Percentiles rank a stretch among this genome's conserved stretches.
These are phyloP conservation scores for Pelecanoides urinatrix DNA, from an alignment of 2,113 vertebrate genomes.

Conservation along the genomic window DNA sequence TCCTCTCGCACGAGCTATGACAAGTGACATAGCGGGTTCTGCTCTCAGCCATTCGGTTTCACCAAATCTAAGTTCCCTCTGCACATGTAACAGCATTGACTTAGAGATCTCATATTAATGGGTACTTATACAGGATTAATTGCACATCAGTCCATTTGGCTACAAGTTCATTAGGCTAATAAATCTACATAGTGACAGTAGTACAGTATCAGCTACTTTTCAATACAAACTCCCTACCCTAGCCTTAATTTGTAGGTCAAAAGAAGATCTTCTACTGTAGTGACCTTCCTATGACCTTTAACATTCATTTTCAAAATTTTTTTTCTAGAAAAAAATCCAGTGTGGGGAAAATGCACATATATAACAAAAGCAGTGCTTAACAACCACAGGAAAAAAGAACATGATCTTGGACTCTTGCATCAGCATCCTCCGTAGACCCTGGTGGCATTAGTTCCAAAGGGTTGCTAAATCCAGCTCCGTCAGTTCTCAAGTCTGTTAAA, in stretches of 20 bases:
- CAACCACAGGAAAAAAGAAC: constrained; percentile 74
- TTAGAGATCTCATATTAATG: constrained; percentile 47
- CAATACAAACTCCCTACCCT: constrained; percentile 54
- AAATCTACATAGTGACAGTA: constrained; percentile 76
- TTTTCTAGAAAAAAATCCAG: constrained; percentile 79
- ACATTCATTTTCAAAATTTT: constrained; percentile 73
- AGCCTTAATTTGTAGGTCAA: constrained; percentile 53
- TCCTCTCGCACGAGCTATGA: neutral
- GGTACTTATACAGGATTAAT: constrained; percentile 64
- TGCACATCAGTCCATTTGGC: constrained; percentile 79
- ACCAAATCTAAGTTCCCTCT: neutral
- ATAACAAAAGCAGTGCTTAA: constrained; percentile 79
- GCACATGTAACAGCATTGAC: constrained; percentile 19
- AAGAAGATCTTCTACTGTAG: constrained; percentile 17
- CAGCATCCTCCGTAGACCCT: constrained; percentile 32
- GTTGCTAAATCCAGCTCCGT: constrained; percentile 5
- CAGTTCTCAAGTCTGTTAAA: constrained; percentile 6
- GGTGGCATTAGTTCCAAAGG: neutral
- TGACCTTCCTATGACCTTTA: constrained; percentile 52
- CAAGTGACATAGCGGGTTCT: neutral
- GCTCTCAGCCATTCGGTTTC: neutral
- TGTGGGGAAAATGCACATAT: constrained; percentile 80
- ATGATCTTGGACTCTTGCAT: constrained; percentile 41
- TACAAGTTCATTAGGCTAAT: constrained; percentile 69
- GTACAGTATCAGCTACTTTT: constrained; percentile 70